Conservation (phyloP, 2,113 vertebrate species). For the Sapayoa aenigma region DNA sequence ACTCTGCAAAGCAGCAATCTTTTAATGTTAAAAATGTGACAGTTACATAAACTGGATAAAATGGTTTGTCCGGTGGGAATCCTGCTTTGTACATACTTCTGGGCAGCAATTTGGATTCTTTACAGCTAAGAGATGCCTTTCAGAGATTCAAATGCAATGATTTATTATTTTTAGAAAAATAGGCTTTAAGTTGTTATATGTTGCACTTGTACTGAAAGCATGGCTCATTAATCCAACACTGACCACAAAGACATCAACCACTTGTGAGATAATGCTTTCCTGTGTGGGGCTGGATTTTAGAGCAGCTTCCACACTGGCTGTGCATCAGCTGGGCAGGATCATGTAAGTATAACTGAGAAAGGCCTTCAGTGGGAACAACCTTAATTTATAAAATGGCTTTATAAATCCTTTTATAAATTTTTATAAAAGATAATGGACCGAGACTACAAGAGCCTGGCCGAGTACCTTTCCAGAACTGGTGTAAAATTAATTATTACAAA, state of each 20-base stretch:
- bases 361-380: background rate
- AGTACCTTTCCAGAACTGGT: background rate
- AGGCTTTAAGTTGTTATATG: background rate
- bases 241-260: background rate
- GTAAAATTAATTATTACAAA: background rate
- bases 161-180: background rate
- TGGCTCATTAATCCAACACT: background rate
- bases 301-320: background rate
- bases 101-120: background rate
- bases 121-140: background rate
- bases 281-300: background rate
- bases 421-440: background rate
- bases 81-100: background rate
- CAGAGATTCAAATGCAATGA: background rate
- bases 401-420: background rate
- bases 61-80: background rate
- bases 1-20: accelerated
- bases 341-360: background rate
- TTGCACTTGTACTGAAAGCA: background rate
- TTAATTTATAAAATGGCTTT: background rate
- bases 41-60: background rate
- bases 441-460: background rate
- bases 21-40: background rate
- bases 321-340: background rate
- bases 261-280: background rate